Percentiles rank a stretch among this genome's conserved stretches.
Evolutionary conservation across 2,113 vertebrate genomes (phyloP).

Genomic region (Nettapus auritus): DNA sequence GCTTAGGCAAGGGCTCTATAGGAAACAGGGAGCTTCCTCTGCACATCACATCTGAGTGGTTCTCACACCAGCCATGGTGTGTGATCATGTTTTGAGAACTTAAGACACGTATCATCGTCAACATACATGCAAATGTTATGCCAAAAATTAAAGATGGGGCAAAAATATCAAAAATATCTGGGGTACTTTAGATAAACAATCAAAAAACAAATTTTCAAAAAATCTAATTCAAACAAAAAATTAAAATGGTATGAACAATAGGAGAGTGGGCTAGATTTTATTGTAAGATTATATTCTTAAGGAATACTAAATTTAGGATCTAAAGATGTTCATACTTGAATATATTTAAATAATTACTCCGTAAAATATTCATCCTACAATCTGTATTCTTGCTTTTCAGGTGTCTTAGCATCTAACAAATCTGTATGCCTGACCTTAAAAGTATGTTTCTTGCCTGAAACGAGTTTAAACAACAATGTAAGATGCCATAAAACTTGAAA

Average conservation of each 20-base stretch:
- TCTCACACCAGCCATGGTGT: neutral
- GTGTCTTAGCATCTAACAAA: slow-evolving; percentile 64
- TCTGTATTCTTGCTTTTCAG: slow-evolving; percentile 71
- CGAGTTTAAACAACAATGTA: slow-evolving; percentile 64
- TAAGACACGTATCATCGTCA: neutral
- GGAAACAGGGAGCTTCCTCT: neutral
- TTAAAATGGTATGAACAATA: neutral
- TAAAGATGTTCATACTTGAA: slow-evolving; percentile 66
- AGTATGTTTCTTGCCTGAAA: slow-evolving; percentile 66
- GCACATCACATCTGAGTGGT: neutral
- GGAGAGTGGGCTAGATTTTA: slow-evolving; percentile 33
- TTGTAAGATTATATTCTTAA: slow-evolving; percentile 61
- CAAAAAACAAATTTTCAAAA: neutral
- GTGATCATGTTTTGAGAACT: neutral
- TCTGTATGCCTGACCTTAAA: slow-evolving; percentile 68
- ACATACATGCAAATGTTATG: neutral
- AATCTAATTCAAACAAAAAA: neutral
- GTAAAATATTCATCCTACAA: slow-evolving; percentile 72
- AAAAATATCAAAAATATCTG: neutral
- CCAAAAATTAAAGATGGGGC: slow-evolving; percentile 19
- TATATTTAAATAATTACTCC: slow-evolving; percentile 73
- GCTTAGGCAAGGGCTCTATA: rapidly evolving
- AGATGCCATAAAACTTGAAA: slow-evolving; percentile 62
- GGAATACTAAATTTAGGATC: slow-evolving; percentile 70
- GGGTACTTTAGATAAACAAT: neutral